Conservation (phyloP, 2,888 invertebrate species). For the Cantharis nigra region DNA sequence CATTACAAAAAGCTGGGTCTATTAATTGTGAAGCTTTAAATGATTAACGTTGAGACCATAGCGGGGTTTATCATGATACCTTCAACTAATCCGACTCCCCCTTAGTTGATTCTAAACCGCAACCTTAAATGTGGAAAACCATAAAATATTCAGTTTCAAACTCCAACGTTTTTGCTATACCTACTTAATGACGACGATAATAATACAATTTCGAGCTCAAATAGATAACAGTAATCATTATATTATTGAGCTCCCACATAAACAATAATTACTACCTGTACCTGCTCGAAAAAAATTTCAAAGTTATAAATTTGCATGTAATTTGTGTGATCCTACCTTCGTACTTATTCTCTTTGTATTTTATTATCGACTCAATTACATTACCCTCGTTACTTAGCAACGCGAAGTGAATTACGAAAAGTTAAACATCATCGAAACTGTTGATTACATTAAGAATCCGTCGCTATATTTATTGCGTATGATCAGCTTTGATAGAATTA, state of each 20-base stretch:
- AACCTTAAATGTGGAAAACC: slow-evolving; percentile 16
- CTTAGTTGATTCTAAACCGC: slow-evolving; percentile 13
- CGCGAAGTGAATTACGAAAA: background rate
- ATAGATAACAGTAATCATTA: no score
- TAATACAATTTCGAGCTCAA: background rate
- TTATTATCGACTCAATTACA: slow-evolving; percentile 4
- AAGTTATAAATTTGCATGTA: background rate
- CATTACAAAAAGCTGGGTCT: slow-evolving; percentile 1
- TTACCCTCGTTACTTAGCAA: background rate
- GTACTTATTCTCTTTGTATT: slow-evolving; percentile 2
- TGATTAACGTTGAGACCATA: slow-evolving; percentile 9
- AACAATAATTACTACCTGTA: background rate
- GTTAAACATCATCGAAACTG: slow-evolving; percentile 3
- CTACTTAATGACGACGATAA: background rate
- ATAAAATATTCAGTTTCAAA: slow-evolving; percentile 16
- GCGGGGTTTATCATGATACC: slow-evolving; percentile 12
- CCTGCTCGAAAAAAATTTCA: background rate
- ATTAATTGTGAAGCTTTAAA: slow-evolving; percentile 5
- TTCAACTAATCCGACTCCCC: slow-evolving; percentile 13
- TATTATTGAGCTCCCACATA: no score
- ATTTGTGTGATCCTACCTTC: background rate
- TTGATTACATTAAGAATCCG: slow-evolving; percentile 1
- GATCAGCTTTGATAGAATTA: background rate
- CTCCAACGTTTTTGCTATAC: background rate
- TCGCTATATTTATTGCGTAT: background rate